These are phyloP conservation scores for Chunga burmeisteri DNA, from an alignment of 2,113 vertebrate species.

Conservation along the genomic window DNA sequence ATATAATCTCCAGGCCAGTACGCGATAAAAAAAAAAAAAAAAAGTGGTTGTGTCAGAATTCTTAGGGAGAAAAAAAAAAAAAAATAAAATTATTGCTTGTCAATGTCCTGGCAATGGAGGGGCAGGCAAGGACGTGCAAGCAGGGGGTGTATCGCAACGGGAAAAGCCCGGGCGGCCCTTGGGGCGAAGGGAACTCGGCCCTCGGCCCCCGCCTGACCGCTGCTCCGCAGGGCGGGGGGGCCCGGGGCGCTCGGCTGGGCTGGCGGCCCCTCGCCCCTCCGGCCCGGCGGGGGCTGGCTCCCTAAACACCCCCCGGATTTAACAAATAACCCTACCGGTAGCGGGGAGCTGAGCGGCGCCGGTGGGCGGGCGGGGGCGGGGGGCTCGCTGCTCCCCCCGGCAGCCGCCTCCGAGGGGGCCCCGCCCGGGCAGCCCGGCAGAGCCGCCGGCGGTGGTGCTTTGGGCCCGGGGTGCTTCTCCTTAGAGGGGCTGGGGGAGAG, in stretches of 20 bases:
- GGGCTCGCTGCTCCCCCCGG: too few relatives aligned
- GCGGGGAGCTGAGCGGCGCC: too few relatives aligned
- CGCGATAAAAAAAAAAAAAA: background rate
- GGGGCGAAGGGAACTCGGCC: too few relatives aligned
- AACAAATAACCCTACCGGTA: too few relatives aligned
- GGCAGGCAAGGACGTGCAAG: background rate
- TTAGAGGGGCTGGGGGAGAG: too few relatives aligned
- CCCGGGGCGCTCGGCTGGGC: background rate
- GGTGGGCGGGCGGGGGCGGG: too few relatives aligned
- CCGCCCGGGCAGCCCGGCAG: too few relatives aligned
- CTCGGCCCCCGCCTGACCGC: too few relatives aligned
- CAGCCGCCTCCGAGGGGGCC: too few relatives aligned
- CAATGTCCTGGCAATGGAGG: constrained; percentile 49
- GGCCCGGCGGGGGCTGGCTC: background rate
- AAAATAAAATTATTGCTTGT: constrained; percentile 24
- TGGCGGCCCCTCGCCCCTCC: background rate
- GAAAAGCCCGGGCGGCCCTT: too few relatives aligned
- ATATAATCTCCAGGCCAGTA: constrained; percentile 42
- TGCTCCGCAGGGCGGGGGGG: background rate
- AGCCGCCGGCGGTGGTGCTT: too few relatives aligned
- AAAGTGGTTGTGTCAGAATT: constrained; percentile 47
- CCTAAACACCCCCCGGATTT: background rate
- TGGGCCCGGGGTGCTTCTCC: too few relatives aligned
- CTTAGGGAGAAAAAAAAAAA: constrained; percentile 3
- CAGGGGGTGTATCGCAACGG: background rate